These are phyloP conservation scores for Valencia hispanica DNA, from an alignment of 2,797 vertebrate species.

Conservation along the genomic window DNA sequence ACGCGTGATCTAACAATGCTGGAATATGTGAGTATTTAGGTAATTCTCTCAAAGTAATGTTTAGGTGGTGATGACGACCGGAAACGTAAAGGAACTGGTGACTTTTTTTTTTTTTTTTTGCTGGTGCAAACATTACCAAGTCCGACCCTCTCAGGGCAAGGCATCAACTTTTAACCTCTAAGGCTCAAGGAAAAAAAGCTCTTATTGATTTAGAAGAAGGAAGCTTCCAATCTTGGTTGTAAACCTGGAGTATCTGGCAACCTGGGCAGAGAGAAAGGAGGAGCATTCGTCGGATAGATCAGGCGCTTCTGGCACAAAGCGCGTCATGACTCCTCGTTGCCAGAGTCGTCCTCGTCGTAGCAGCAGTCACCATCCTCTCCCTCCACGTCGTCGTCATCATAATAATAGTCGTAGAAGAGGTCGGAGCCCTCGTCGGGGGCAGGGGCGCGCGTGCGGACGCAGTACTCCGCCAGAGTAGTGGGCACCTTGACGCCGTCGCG, in stretches of 20 bases:
- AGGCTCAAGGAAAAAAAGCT: conserved; percentile 59
- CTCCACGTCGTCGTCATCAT: conserved; percentile 89
- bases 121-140: conserved; percentile 73
- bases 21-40: conserved; percentile 21
- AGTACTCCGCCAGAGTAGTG: conserved; percentile 93
- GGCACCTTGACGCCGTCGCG: conserved; percentile 93
- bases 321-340: conserved; percentile 92
- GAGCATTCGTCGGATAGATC: conserved; percentile 40
- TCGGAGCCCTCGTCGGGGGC: conserved; percentile 89
- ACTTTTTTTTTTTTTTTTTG: conserved; percentile 61
- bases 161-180: conserved; percentile 51
- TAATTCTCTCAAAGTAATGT: conserved; percentile 48
- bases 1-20: conserved; percentile 12
- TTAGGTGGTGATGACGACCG: conserved; percentile 45
- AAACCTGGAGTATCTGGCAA: conserved; percentile 61
- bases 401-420: conserved; percentile 94
- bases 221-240: conserved; percentile 63
- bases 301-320: conserved; percentile 28
- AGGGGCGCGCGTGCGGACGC: conserved; percentile 88
- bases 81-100: conserved; percentile 39
- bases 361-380: conserved; percentile 85
- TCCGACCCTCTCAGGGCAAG: conserved; percentile 47
- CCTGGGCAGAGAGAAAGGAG: conserved; percentile 46
- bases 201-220: conserved; percentile 64
- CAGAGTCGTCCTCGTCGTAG: conserved; percentile 90